phyloP scores from a whole-genome alignment of 2,113 vertebrate species.

The Numenius arquata region DNA sequence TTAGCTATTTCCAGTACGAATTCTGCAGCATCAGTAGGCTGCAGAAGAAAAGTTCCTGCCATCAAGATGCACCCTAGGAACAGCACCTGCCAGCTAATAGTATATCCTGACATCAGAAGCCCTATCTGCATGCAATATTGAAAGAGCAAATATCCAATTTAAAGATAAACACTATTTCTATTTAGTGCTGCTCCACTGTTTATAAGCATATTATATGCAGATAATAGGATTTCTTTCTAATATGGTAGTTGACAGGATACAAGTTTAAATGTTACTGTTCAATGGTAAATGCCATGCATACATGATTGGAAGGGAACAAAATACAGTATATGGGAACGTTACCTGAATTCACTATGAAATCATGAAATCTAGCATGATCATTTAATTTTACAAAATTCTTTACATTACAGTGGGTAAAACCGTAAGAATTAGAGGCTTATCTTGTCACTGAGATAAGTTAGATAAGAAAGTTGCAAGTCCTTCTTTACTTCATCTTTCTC shows the following conservation, averaged over 20 bases:
- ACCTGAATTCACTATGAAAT: slow-evolving; percentile 53
- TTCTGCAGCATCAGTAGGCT: not conserved
- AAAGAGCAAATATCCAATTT: slow-evolving; percentile 49
- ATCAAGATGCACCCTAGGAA: not conserved
- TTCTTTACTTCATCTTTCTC: slow-evolving; percentile 85
- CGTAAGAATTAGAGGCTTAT: slow-evolving; percentile 54
- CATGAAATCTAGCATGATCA: not conserved
- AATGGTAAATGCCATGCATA: slow-evolving; percentile 32
- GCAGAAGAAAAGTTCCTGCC: not conserved
- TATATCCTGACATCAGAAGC: slow-evolving; percentile 11
- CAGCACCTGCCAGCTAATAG: not conserved
- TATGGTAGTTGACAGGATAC: not conserved
- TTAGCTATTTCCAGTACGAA: not conserved
- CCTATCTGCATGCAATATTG: slow-evolving; percentile 60
- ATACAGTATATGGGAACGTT: slow-evolving; percentile 32
- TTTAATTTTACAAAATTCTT: slow-evolving; percentile 68
- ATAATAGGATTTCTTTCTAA: slow-evolving; percentile 43
- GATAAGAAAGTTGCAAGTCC: slow-evolving; percentile 29
- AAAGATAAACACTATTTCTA: slow-evolving; percentile 48
- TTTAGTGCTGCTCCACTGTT: slow-evolving; percentile 42
- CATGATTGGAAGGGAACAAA: slow-evolving; percentile 4
- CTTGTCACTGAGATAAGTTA: slow-evolving; percentile 40
- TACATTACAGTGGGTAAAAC: slow-evolving; percentile 69
- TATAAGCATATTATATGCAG: slow-evolving; percentile 45
- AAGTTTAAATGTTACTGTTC: not conserved